A percentile compares a stretch with the other conserved stretches of the same genome.
Evolutionary conservation across 2,888 invertebrate genomes (phyloP).

Genomic region (Stramonita haemastoma): DNA sequence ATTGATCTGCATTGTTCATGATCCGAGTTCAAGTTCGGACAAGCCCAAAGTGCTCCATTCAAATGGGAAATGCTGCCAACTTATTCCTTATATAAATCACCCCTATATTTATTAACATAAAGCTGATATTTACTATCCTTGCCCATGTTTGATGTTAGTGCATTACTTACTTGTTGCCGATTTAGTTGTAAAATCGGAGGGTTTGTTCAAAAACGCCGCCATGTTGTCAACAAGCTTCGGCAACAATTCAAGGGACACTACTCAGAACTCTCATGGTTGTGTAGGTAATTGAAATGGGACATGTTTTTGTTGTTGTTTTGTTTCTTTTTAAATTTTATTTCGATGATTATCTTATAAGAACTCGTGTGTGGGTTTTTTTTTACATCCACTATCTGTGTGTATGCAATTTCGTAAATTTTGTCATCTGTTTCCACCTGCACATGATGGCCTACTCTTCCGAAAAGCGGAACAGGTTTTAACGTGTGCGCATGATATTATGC

Average conservation of each 20-base stretch:
- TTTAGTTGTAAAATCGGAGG: slow-evolving; percentile 57
- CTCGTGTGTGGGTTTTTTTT: no score
- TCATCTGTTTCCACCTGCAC: no score
- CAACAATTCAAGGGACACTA: background rate
- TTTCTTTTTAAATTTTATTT: background rate
- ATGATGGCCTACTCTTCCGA: no score
- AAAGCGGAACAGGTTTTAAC: no score
- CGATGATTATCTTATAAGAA: no score
- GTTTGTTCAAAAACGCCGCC: slow-evolving; percentile 70
- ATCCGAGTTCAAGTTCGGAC: background rate
- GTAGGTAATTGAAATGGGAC: background rate
- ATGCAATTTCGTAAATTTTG: no score
- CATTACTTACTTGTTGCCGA: slow-evolving; percentile 27
- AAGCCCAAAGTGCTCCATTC: background rate
- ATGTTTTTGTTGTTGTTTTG: background rate
- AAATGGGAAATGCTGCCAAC: background rate
- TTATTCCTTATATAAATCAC: background rate
- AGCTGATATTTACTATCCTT: background rate
- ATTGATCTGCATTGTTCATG: no score
- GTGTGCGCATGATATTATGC: no score
- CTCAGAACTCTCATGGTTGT: background rate
- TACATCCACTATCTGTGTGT: no score
- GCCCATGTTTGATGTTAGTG: background rate
- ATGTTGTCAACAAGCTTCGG: slow-evolving; percentile 51
- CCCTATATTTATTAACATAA: background rate